A percentile compares a stretch with the other conserved stretches of the same genome.
Conservation (phyloP, 2,888 invertebrate genomes). For the Tipula lateralis region DNA sequence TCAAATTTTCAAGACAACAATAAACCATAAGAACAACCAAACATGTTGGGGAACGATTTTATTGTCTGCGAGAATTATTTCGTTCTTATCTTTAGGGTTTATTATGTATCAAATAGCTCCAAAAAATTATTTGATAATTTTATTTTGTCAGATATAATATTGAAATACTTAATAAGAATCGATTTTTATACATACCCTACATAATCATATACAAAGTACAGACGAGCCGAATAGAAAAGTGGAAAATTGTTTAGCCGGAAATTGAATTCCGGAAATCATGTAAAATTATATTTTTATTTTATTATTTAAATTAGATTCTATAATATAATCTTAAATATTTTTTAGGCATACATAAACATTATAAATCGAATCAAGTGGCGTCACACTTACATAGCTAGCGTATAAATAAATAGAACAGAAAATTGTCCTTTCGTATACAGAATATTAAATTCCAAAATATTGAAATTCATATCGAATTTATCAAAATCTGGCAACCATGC, state of each 20-base stretch:
- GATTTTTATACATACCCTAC: no score
- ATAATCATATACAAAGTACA: background rate
- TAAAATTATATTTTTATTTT: background rate
- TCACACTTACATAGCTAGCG: background rate
- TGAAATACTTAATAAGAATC: constrained; percentile 11
- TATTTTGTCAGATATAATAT: constrained; percentile 4
- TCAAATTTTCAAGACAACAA: background rate
- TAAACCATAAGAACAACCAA: background rate
- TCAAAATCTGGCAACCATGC: background rate
- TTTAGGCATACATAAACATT: background rate
- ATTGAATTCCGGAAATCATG: background rate
- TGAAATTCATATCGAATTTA: background rate
- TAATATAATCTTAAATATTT: background rate
- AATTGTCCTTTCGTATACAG: background rate
- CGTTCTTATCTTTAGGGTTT: background rate
- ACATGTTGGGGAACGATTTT: background rate
- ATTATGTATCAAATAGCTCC: background rate
- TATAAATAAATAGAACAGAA: background rate
- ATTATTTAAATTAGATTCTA: background rate
- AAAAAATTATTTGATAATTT: background rate
- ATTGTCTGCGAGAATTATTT: background rate
- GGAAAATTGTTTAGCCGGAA: background rate
- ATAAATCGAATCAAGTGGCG: background rate
- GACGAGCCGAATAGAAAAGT: no score
- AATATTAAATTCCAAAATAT: background rate